Evolutionary conservation across 2,113 vertebrate species (phyloP).

Genomic region (Gavia stellata): DNA sequence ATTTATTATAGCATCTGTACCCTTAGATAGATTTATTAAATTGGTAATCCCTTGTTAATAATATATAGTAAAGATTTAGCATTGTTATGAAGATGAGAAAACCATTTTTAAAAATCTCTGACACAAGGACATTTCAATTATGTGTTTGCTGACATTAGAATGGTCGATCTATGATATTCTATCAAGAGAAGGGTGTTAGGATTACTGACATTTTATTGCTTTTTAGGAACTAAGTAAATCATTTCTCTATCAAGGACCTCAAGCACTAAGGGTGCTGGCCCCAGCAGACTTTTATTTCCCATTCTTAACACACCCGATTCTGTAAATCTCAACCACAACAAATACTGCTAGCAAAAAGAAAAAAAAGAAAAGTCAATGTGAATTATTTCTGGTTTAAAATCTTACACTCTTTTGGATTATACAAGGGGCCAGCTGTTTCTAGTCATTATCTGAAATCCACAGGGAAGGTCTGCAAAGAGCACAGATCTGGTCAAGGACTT

Average conservation of each 20-base stretch:
- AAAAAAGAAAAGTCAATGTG: neutral
- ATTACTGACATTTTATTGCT: constrained; percentile 41
- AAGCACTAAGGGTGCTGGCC: neutral
- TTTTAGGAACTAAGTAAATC: constrained; percentile 53
- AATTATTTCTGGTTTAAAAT: neutral
- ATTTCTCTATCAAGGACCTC: neutral
- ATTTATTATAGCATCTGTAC: constrained; percentile 45
- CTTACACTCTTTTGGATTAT: neutral
- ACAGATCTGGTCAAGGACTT: neutral
- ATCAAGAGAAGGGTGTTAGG: neutral
- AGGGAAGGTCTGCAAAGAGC: neutral
- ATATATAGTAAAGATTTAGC: constrained; percentile 60
- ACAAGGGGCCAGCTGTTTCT: neutral
- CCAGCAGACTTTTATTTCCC: constrained; percentile 8
- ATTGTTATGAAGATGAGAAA: constrained; percentile 61
- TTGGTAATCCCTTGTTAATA: constrained; percentile 60
- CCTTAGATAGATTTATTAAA: constrained; percentile 57
- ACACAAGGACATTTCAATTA: constrained; percentile 51
- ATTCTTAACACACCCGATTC: neutral
- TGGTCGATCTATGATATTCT: neutral
- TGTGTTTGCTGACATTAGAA: constrained; percentile 53
- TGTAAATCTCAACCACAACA: neutral
- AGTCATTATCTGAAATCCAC: neutral
- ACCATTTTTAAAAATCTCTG: constrained; percentile 43
- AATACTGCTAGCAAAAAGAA: neutral